A percentile compares a stretch with the other conserved stretches of the same genome.
Evolutionary conservation across 1,140 invertebrate genomes (phyloP).

Genomic region (Aradophagus sp.): DNA sequence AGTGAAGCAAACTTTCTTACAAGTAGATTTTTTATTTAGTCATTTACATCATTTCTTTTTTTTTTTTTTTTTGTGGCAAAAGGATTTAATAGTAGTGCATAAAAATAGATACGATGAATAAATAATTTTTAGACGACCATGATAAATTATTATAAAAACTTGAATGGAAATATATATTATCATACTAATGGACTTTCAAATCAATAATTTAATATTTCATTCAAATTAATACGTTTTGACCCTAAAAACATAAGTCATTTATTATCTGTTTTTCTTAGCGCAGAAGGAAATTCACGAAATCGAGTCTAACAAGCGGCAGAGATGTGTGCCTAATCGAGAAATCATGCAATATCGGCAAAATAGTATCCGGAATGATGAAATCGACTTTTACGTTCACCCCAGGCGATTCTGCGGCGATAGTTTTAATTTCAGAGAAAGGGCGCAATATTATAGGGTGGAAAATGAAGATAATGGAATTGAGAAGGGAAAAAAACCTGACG

Average conservation of each 20-base stretch:
- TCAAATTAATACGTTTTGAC: too few relatives aligned
- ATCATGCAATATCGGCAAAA: slow-evolving; percentile 26
- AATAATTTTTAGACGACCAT: too few relatives aligned
- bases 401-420: slow-evolving; percentile 42
- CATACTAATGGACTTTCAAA: too few relatives aligned
- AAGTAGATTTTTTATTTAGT: too few relatives aligned
- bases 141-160: too few relatives aligned
- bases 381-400: slow-evolving; percentile 33
- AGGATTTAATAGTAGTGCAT: too few relatives aligned
- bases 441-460: slow-evolving; percentile 24
- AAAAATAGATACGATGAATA: too few relatives aligned
- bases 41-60: too few relatives aligned
- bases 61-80: too few relatives aligned
- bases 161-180: too few relatives aligned
- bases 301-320: slow-evolving; percentile 11
- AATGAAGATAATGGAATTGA: slow-evolving; percentile 24
- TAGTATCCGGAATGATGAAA: slow-evolving; percentile 19
- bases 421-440: slow-evolving; percentile 41
- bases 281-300: slow-evolving; percentile 36
- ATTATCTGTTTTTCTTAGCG: slow-evolving; percentile 24
- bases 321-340: slow-evolving; percentile 23
- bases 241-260: not conserved
- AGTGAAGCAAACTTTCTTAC: too few relatives aligned
- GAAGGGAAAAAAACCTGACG: slow-evolving; percentile 23
- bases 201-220: too few relatives aligned